Percentiles rank a stretch among this genome's conserved stretches.
Conservation (phyloP, 2,113 vertebrate species). For the Spilogale gracilis region DNA sequence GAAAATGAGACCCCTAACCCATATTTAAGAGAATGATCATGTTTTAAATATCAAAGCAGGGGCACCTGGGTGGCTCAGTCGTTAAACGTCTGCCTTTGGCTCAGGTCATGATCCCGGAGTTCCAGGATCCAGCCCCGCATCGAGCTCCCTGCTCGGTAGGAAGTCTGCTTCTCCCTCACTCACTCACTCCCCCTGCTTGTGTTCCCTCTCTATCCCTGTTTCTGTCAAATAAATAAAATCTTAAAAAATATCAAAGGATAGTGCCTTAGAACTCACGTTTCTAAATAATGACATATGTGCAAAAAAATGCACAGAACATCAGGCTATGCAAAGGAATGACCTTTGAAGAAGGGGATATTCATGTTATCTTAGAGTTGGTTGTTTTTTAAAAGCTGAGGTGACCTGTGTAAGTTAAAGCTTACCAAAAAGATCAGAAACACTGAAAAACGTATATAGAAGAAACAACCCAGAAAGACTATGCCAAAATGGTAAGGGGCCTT, state of each 20-base stretch:
- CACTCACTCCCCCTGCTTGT: too few relatives aligned
- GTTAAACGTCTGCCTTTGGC: too few relatives aligned
- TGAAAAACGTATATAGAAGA: background rate
- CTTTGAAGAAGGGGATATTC: background rate
- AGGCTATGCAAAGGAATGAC: background rate
- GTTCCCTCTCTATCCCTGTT: too few relatives aligned
- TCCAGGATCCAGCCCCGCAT: too few relatives aligned
- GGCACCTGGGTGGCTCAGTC: too few relatives aligned
- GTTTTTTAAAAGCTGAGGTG: background rate
- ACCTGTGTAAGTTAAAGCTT: background rate
- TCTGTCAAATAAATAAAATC: too few relatives aligned
- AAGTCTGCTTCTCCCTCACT: too few relatives aligned
- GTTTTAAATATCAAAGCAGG: background rate
- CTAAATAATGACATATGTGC: background rate
- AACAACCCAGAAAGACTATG: background rate
- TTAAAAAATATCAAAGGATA: background rate
- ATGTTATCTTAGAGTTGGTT: background rate
- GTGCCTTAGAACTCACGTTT: background rate
- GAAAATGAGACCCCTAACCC: background rate
- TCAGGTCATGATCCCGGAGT: too few relatives aligned
- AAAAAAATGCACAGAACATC: background rate
- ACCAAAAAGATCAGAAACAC: slow-evolving; percentile 22
- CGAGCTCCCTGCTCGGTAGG: too few relatives aligned
- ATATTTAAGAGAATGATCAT: background rate
- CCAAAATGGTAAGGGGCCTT: background rate